Base-by-base conservation (phyloP, 2,888 invertebrate species). In the Brachyopa scutellaris region DNA sequence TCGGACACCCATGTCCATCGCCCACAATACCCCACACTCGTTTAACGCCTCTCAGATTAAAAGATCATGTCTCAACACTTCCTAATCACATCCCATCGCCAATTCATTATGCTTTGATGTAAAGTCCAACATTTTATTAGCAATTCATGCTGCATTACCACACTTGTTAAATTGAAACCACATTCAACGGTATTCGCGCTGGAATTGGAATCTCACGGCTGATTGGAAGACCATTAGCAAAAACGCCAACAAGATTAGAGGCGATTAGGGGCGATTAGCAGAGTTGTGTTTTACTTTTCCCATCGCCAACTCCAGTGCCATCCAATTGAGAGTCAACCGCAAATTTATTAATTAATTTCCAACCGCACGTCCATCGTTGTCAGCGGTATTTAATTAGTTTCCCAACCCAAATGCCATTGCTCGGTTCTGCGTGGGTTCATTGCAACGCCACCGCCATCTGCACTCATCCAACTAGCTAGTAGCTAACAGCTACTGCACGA, bases 301-400 rank as follows among this genome's bases (percentile, higher is more conserved):
- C 73, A 79, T 31, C 53, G 33, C 2, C 29, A 33, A 19, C 17
- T 31, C 4, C 4, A 6, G 4, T 26, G 26, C 26, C 26, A 6
- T 26, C 26, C 26, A 26, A 6, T 6, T 5, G 6, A 29, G 23
- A 53, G 26, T 67, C 47, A 40, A 62, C 55, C 62, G 38, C 69
- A 74, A 42, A 74, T 69, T 62, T 42, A 62, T 57, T 57, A 69
- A 74, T 80, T 74, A 69, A 74, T 36, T 42, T 11, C 23, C 49
- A 69, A 74, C 40, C 47, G 57, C 62, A 55, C 61, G 47, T 79
- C 42, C 67, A 57, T 64, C 74, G 79, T 69, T 67, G 79, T 23
- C 49, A 80, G 62, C 55, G 67, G 73, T 62, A 79, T 66, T 57
- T 73, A 79, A 79, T 79, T 62, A 62, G 36, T 74, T 74, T 80